Conservation (phyloP, 2,113 vertebrate genomes). For the Toxotes chatareus region DNA sequence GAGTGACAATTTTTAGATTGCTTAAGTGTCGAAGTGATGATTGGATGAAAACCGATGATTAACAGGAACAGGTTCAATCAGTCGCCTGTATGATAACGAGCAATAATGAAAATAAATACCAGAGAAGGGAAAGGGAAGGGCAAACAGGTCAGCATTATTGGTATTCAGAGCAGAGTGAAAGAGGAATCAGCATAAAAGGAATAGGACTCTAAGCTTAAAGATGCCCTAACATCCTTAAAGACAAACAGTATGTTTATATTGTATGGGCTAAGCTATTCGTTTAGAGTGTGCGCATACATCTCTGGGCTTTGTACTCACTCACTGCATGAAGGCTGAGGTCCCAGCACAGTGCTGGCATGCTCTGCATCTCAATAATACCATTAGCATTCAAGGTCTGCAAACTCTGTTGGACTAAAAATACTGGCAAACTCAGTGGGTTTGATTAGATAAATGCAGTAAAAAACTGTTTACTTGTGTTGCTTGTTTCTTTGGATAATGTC, state of each 20-base stretch:
- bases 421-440: slow-evolving; percentile 17
- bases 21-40: slow-evolving; percentile 55
- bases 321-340: slow-evolving; percentile 47
- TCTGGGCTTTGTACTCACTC: slow-evolving; percentile 56
- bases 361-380: slow-evolving; percentile 70
- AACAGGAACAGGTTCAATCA: slow-evolving; percentile 57
- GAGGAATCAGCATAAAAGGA: slow-evolving; percentile 4
- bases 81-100: slow-evolving; percentile 26
- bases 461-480: background rate
- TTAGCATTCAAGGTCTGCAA: slow-evolving; percentile 70
- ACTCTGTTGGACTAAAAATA: slow-evolving; percentile 47
- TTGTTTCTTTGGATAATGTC: background rate
- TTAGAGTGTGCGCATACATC: slow-evolving; percentile 55
- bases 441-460: slow-evolving; percentile 27
- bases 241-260: slow-evolving; percentile 54
- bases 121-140: slow-evolving; percentile 35
- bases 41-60: slow-evolving; percentile 61
- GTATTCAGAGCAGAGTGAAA: slow-evolving; percentile 33
- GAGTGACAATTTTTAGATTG: slow-evolving; percentile 55
- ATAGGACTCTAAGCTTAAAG: slow-evolving; percentile 28
- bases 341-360: slow-evolving; percentile 48
- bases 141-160: slow-evolving; percentile 41
- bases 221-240: slow-evolving; percentile 32
- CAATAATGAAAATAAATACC: slow-evolving; percentile 48
- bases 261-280: slow-evolving; percentile 49